Percentiles rank a stretch among this genome's conserved stretches.
Evolutionary conservation across 2,888 invertebrate genomes (phyloP).

Genomic region (Hoplodrina blanda): DNA sequence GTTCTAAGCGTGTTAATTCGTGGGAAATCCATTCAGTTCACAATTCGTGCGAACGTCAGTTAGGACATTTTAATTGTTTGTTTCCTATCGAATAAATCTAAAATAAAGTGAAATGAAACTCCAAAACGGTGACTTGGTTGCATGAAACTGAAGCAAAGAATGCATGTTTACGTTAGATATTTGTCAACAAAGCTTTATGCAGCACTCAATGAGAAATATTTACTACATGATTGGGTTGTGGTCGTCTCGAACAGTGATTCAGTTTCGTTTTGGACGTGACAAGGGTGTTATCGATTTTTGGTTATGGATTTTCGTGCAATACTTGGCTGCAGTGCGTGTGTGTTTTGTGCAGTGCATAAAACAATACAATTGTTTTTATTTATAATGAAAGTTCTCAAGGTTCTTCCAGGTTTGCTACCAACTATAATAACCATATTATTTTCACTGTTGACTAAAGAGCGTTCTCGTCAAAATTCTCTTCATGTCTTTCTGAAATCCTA

Average conservation of each 20-base stretch:
- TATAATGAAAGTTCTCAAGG: conserved; percentile 30
- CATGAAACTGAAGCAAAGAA: conserved; percentile 72
- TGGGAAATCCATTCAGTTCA: conserved; percentile 64
- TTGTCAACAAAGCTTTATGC: conserved; percentile 81
- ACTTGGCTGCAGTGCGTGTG: conserved; percentile 33
- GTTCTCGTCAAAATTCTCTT: not conserved
- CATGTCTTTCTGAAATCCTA: not conserved
- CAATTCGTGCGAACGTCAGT: conserved; percentile 54
- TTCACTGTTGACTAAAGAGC: not conserved
- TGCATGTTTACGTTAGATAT: conserved; percentile 77
- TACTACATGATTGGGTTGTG: conserved; percentile 46
- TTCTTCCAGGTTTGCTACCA: conserved; percentile 25
- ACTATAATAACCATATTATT: not conserved
- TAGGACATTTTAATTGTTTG: conserved; percentile 43
- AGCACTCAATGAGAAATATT: conserved; percentile 72
- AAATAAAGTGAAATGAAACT: conserved; percentile 41
- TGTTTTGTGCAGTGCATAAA: conserved; percentile 29
- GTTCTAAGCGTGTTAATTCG: conserved; percentile 55
- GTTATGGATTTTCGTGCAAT: conserved; percentile 26
- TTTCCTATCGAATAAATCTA: conserved; percentile 42
- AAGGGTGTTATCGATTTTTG: conserved; percentile 39
- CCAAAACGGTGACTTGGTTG: conserved; percentile 35
- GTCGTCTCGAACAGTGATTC: conserved; percentile 60
- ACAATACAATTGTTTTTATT: conserved; percentile 10
- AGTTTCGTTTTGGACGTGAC: conserved; percentile 63